These are phyloP conservation scores for Hypomecis punctinalis DNA, from an alignment of 2,888 invertebrate species.

Conservation along the genomic window DNA sequence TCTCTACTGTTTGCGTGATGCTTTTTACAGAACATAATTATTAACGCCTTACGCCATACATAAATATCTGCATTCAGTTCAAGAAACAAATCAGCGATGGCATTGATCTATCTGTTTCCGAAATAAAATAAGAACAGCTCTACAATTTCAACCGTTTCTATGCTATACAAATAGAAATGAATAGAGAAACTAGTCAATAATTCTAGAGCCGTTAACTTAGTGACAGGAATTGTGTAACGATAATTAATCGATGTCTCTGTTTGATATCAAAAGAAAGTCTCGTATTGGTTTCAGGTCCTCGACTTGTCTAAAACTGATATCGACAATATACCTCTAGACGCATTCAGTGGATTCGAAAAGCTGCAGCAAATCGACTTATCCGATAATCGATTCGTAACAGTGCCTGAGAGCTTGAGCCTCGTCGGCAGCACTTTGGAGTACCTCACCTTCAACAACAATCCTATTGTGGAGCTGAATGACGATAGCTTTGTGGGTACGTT, in stretches of 20 bases:
- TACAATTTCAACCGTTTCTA: too few relatives aligned
- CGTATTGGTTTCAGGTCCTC: constrained; percentile 70
- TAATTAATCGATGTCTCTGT: neutral
- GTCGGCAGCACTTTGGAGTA: constrained; percentile 83
- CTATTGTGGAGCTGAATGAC: constrained; percentile 83
- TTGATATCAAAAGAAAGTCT: neutral
- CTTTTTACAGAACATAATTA: too few relatives aligned
- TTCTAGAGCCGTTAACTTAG: too few relatives aligned
- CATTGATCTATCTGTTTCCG: too few relatives aligned
- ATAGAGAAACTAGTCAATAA: too few relatives aligned
- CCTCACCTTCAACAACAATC: constrained; percentile 86
- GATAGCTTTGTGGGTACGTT: constrained; percentile 85
- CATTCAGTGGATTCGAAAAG: constrained; percentile 78
- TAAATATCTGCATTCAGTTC: too few relatives aligned
- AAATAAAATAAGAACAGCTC: too few relatives aligned
- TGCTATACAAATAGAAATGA: too few relatives aligned
- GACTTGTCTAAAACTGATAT: constrained; percentile 86
- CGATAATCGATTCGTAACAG: constrained; percentile 84
- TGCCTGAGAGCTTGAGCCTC: constrained; percentile 84
- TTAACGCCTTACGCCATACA: too few relatives aligned
- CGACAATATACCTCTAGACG: constrained; percentile 80
- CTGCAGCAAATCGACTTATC: constrained; percentile 85
- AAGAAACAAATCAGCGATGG: too few relatives aligned
- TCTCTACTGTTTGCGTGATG: too few relatives aligned
- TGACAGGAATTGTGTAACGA: too few relatives aligned